Conservation (phyloP, 2,888 invertebrate genomes). For the Ichneumoninae sp. region DNA sequence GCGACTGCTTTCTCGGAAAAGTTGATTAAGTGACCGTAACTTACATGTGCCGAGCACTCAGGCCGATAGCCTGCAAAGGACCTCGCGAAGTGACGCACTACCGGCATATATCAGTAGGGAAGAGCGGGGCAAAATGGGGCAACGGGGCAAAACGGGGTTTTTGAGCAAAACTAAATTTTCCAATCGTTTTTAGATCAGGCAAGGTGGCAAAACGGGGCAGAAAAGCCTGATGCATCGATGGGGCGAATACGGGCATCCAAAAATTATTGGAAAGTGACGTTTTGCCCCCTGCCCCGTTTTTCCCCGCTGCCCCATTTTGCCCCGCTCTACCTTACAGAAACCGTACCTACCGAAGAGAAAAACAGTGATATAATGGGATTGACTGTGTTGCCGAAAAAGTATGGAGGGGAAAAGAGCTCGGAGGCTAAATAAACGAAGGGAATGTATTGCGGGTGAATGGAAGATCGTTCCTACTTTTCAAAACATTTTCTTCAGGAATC, state of each 20-base stretch:
- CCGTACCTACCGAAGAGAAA: not conserved
- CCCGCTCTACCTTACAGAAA: not conserved
- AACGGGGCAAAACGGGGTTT: too few species aligned
- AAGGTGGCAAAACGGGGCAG: too few species aligned
- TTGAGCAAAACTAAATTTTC: too few species aligned
- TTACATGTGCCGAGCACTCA: constrained; percentile 14
- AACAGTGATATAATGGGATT: constrained; percentile 39
- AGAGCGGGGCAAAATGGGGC: too few species aligned
- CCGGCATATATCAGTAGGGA: constrained; percentile 2
- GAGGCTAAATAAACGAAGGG: constrained; percentile 2
- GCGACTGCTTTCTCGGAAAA: constrained; percentile 27
- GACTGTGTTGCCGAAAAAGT: constrained; percentile 21
- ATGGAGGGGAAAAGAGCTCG: constrained; percentile 15
- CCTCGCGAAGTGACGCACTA: constrained; percentile 25
- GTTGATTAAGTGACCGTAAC: constrained; percentile 55
- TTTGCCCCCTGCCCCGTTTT: too few species aligned
- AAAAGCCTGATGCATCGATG: too few species aligned
- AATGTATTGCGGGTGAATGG: not conserved
- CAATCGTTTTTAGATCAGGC: too few species aligned
- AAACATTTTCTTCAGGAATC: too few species aligned
- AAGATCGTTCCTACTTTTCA: too few species aligned
- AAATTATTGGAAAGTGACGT: too few species aligned
- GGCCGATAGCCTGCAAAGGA: constrained; percentile 43
- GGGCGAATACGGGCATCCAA: too few species aligned
- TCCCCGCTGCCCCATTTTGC: too few species aligned